phyloP scores from a whole-genome alignment of 1,140 invertebrate species.

The Zaprionus tsacasi region DNA sequence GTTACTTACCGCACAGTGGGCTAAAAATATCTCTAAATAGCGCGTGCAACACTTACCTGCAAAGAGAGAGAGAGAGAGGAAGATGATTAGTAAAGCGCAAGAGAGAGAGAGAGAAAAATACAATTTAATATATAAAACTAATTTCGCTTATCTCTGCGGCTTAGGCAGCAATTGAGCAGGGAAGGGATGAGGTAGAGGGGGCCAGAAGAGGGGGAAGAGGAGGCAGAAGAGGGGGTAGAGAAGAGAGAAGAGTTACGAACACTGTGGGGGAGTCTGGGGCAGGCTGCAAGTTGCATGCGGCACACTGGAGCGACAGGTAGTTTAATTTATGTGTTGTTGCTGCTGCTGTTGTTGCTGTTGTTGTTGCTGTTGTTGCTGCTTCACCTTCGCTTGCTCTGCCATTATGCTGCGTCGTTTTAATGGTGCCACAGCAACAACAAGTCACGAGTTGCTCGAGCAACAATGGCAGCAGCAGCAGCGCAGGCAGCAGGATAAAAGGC shows the following conservation, averaged over 20 bases:
- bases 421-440: constrained; percentile 58
- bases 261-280: neutral
- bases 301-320: constrained; percentile 74
- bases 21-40: constrained; percentile 9
- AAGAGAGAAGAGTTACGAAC: no score
- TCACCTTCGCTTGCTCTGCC: constrained; percentile 60
- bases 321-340: constrained; percentile 74
- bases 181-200: neutral
- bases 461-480: constrained; percentile 55
- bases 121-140: constrained; percentile 60
- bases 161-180: constrained; percentile 20
- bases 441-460: constrained; percentile 68
- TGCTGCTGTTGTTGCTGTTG: no score
- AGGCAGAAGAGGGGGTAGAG: no score
- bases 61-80: constrained; percentile 58
- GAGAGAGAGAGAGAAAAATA: constrained; percentile 54
- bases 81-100: constrained; percentile 54
- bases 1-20: constrained; percentile 31
- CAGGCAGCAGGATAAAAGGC: constrained; percentile 66
- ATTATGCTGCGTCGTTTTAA: constrained; percentile 83
- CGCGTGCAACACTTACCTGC: constrained; percentile 66
- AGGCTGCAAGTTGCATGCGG: constrained; percentile 17
- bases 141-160: constrained; percentile 52
- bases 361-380: constrained; percentile 32
- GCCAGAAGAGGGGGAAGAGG: no score